Conservation (phyloP, 2,888 invertebrate genomes). For the Plagodis dolabraria region DNA sequence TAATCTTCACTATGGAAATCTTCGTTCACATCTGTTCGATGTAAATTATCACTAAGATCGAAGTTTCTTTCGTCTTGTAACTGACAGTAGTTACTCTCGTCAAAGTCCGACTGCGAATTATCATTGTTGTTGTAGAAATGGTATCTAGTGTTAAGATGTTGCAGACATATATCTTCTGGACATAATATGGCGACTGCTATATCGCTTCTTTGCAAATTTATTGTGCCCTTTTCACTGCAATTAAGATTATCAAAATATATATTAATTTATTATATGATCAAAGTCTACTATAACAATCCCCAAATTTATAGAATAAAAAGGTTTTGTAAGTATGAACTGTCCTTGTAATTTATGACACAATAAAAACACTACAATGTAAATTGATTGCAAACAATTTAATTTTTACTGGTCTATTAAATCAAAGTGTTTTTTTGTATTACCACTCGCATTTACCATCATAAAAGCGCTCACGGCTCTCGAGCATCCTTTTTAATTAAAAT, state of each 20-base stretch:
- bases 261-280: no score
- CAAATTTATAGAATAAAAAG: no score
- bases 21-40: conserved; percentile 20
- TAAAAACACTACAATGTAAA: no score
- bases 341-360: no score
- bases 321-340: no score
- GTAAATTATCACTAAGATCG: conserved; percentile 27
- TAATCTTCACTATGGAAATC: conserved; percentile 29
- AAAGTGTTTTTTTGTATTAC: no score
- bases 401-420: no score
- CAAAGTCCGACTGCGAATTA: conserved; percentile 25
- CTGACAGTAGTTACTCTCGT: conserved; percentile 28
- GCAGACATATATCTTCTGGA: conserved; percentile 57
- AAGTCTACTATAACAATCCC: no score
- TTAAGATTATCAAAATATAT: background rate
- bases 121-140: conserved; percentile 30
- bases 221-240: conserved; percentile 71
- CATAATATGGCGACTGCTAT: conserved; percentile 58
- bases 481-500: no score
- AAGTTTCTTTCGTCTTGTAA: conserved; percentile 31
- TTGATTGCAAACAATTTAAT: no score
- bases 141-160: conserved; percentile 35
- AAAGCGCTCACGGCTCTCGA: no score
- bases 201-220: conserved; percentile 63
- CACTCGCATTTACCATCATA: no score